phyloP scores from a whole-genome alignment of 2,113 vertebrate genomes.

The Pelobates fuscus region DNA sequence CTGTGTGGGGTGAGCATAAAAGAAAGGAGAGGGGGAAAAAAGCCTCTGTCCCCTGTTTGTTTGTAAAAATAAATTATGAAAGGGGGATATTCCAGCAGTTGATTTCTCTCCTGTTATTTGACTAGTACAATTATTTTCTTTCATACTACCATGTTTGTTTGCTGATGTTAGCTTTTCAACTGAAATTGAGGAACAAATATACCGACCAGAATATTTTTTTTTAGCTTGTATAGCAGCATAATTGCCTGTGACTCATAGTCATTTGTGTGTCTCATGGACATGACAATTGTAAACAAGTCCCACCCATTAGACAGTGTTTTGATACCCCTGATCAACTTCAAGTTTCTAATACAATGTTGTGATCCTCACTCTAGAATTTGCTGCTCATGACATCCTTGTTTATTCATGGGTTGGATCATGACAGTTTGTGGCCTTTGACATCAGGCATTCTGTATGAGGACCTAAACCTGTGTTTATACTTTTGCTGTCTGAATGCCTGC shows the following conservation, averaged over 20 bases:
- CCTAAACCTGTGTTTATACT: too few species aligned
- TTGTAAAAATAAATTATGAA: not conserved
- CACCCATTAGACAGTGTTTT: slow-evolving; percentile 10
- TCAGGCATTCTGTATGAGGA: too few species aligned
- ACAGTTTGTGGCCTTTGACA: too few species aligned
- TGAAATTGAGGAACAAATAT: slow-evolving; percentile 50
- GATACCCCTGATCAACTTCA: too few species aligned
- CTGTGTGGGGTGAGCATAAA: slow-evolving; percentile 10
- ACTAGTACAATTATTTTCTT: slow-evolving; percentile 8
- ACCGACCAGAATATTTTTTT: not conserved
- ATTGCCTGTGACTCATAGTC: slow-evolving; percentile 29
- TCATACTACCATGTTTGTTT: slow-evolving; percentile 31
- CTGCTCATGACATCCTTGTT: too few species aligned
- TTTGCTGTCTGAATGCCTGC: too few species aligned
- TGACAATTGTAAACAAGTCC: slow-evolving; percentile 26
- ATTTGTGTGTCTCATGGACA: slow-evolving; percentile 34
- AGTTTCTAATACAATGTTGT: too few species aligned
- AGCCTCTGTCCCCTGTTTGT: too few species aligned
- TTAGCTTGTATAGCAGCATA: slow-evolving; percentile 14
- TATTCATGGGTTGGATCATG: too few species aligned
- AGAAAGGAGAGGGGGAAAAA: not conserved
- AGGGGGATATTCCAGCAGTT: not conserved
- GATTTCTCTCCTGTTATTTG: not conserved
- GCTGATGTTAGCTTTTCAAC: slow-evolving; percentile 58
- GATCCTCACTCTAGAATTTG: too few species aligned